phyloP scores from a whole-genome alignment of 2,888 invertebrate species.

The Pristionchus arcanus region DNA sequence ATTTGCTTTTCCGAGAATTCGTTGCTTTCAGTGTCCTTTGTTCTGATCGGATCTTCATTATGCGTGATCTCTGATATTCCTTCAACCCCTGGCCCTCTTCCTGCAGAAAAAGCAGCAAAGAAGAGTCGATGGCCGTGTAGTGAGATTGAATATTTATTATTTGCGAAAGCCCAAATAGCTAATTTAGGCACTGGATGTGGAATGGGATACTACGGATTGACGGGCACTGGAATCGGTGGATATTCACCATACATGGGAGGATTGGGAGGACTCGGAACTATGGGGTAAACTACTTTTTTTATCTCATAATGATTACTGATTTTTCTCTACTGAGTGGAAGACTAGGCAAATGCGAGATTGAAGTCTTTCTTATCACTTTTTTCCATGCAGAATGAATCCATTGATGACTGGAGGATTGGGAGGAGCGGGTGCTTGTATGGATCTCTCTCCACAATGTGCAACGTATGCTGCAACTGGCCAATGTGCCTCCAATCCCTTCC shows the following conservation, averaged over 20 bases:
- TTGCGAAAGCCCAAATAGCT: neutral
- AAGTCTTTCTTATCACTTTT: neutral
- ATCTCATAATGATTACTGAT: neutral
- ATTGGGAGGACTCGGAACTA: constrained; percentile 16
- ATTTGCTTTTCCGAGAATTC: neutral
- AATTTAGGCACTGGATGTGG: constrained; percentile 26
- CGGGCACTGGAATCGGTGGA: constrained; percentile 27
- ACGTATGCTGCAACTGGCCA: constrained; percentile 51
- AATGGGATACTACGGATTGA: constrained; percentile 32
- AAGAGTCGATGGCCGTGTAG: constrained; percentile 51
- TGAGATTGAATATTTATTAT: neutral
- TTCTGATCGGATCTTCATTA: neutral
- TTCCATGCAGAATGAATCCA: constrained; percentile 14
- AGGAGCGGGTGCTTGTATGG: constrained; percentile 7
- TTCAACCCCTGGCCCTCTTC: constrained; percentile 16
- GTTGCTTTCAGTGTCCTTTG: neutral
- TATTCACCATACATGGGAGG: constrained; percentile 23
- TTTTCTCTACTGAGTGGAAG: neutral
- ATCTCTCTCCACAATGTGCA: constrained; percentile 54
- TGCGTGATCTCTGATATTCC: neutral
- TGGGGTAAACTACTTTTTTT: neutral
- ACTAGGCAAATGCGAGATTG: no score
- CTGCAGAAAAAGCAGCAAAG: neutral
- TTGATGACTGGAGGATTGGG: constrained; percentile 3
- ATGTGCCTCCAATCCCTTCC: constrained; percentile 53